A percentile compares a stretch with the other conserved stretches of the same genome.
Conservation (phyloP, 2,888 invertebrate species). For the Phaonia tiefii region DNA sequence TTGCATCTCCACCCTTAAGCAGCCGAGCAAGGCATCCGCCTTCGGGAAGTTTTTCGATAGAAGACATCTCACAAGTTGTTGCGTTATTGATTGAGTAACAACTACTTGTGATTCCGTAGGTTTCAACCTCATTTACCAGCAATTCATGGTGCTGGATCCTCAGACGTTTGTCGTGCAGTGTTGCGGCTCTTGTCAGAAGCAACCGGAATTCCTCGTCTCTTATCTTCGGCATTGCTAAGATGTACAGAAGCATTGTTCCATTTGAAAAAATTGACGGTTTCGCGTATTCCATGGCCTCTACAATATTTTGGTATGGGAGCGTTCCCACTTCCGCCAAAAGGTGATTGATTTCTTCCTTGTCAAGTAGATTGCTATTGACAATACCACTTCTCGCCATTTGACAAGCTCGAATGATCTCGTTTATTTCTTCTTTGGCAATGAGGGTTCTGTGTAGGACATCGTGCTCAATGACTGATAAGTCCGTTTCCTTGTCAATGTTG, state of each 20-base stretch:
- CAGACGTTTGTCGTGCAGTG: no score
- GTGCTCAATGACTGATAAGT: background rate
- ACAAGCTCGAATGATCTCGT: slow-evolving; percentile 1
- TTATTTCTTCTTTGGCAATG: slow-evolving; percentile 44
- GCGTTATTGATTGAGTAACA: no score
- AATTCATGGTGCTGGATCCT: no score
- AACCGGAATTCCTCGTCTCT: no score
- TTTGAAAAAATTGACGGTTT: slow-evolving; percentile 1
- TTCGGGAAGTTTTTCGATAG: no score
- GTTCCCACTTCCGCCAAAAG: slow-evolving; percentile 49
- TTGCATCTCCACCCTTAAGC: no score
- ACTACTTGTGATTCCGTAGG: no score
- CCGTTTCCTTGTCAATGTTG: background rate
- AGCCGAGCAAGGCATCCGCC: no score
- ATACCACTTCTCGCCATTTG: slow-evolving; percentile 50
- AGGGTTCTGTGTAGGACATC: background rate
- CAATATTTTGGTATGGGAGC: slow-evolving; percentile 57
- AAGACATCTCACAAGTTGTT: no score
- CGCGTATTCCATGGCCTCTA: slow-evolving; percentile 52
- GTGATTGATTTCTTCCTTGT: slow-evolving; percentile 34
- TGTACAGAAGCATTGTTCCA: background rate
- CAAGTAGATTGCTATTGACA: slow-evolving; percentile 50
- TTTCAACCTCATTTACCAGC: no score
- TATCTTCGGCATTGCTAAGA: no score
- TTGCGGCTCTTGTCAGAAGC: no score